phyloP scores from a whole-genome alignment of 2,113 vertebrate genomes.

The Deroptyus accipitrinus region DNA sequence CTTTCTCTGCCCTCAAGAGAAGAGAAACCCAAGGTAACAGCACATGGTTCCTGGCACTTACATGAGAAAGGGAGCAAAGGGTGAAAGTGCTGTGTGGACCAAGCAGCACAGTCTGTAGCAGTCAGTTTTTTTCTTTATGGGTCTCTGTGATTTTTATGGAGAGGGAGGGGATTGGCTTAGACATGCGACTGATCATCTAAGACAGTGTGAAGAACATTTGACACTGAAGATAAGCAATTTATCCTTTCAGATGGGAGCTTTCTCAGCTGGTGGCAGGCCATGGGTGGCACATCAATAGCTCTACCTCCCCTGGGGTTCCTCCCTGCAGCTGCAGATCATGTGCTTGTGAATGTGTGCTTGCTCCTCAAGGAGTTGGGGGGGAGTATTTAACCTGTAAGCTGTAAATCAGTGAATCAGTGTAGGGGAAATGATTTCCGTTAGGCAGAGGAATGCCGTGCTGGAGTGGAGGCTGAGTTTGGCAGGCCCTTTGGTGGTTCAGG shows the following conservation, averaged over 20 bases:
- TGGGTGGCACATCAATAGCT: slow-evolving; percentile 5
- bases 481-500: background rate
- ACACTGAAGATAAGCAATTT: slow-evolving; percentile 14
- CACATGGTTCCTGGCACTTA: background rate
- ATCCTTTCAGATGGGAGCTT: background rate
- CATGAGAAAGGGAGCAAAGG: background rate
- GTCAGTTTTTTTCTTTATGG: background rate
- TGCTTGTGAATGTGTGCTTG: background rate
- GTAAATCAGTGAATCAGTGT: slow-evolving; percentile 5
- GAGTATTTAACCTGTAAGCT: background rate
- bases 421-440: background rate
- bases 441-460: background rate
- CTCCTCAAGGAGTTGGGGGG: background rate
- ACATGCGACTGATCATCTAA: background rate
- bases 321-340: slow-evolving; percentile 38
- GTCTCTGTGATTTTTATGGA: background rate
- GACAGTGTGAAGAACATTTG: background rate
- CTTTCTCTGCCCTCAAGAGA: background rate
- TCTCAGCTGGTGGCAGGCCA: slow-evolving; percentile 9
- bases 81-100: background rate
- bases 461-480: background rate
- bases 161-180: background rate
- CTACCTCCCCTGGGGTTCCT: slow-evolving; percentile 6
- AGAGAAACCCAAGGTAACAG: background rate
- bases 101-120: background rate